Evolutionary conservation across 1,140 invertebrate genomes (phyloP), one percentile per base, ranked within the genome.

Genomic region (Chironomus striatipennis): DNA sequence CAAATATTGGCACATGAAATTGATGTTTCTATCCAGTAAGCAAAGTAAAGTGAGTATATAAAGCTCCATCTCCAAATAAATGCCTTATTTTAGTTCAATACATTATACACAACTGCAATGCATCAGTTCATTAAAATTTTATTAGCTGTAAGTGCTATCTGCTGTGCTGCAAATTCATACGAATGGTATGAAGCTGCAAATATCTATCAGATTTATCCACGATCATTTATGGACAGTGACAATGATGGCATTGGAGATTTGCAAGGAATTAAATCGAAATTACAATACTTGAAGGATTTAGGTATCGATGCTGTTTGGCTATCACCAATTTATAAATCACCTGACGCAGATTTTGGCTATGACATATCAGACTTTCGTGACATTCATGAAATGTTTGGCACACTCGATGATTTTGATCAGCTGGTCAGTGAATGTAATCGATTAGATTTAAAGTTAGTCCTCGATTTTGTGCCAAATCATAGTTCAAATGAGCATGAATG

Each of bases 401-500:
- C 85, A 0, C 78, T 91, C 79, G 80, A 83, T n/a, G 88, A 91
- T 73, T 90, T 91, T 76, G 83, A 87, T 1, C 77, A 80, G 0
- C 81, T 91, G 2, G 74, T 86, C 42, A 76, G 70, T 0, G 77
- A 79, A 67, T 82, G 84, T 0, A 84, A 84, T 76, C 47, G 75
- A 79, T 1, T 74, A 18, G 75, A 64, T 75, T 64, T 84, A 7
- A 81, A 79, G 75, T 79, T 84, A 0, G 81, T 92, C 0, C 76
- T 92, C 74, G 91, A 93, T 79, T 89, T 91, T 75, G 89, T 92
- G 1, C 90, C 90, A 0, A 92, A 92, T 79, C 90, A 92, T 78
- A 87, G 88, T 0, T 89, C 89, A 72, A 85, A 87, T 57, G 78
- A 88, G 64, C 87, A 89, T 64, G 80, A 85, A 20, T 91, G 90